Percentiles rank a stretch among this genome's conserved stretches.
These are phyloP conservation scores for Battus philenor DNA, from an alignment of 1,140 invertebrate species.

Conservation along the genomic window DNA sequence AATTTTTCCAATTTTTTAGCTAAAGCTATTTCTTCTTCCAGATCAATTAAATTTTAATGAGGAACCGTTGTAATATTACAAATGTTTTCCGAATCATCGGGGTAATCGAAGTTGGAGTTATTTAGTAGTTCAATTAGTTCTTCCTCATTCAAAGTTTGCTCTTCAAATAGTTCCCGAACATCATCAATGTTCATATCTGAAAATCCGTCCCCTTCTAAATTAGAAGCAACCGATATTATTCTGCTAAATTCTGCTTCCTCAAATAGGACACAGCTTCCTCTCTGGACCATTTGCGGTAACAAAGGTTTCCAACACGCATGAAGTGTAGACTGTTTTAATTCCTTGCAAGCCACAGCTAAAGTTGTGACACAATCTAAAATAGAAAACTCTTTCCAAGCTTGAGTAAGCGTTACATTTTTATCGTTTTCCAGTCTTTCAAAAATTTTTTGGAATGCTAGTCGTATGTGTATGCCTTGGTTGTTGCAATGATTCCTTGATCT, in stretches of 20 bases:
- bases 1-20: too few species aligned
- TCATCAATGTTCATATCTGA: background rate
- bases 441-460: background rate
- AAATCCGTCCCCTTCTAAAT: background rate
- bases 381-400: background rate
- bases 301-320: background rate
- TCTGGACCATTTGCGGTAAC: background rate
- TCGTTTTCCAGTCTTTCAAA: background rate
- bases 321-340: background rate
- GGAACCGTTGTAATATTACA: background rate
- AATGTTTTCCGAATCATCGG: background rate
- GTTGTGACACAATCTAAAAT: background rate
- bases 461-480: slow-evolving; percentile 24
- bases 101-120: background rate
- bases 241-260: background rate
- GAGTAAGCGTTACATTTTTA: background rate
- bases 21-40: too few species aligned
- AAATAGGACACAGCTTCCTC: background rate
- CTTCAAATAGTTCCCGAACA: background rate
- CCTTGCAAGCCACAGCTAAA: background rate
- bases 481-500: slow-evolving; percentile 66
- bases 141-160: too few species aligned
- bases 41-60: background rate
- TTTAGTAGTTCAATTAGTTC: too few species aligned
- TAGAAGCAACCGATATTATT: background rate